These are phyloP conservation scores for Scaptomyza montana DNA, from an alignment of 1,140 invertebrate genomes.

Conservation along the genomic window DNA sequence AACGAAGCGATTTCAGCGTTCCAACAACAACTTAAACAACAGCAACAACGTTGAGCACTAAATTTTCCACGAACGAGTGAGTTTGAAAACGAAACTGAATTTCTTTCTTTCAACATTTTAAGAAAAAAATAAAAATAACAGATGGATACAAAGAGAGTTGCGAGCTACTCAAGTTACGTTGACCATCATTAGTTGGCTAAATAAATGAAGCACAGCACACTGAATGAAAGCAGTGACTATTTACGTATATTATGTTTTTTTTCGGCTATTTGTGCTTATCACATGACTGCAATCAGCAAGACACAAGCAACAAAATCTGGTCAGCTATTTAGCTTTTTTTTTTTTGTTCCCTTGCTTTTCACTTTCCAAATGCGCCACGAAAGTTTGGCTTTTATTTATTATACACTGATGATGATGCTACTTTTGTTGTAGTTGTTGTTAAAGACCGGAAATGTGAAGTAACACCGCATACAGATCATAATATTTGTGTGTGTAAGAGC, in stretches of 20 bases:
- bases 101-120: conserved; percentile 55
- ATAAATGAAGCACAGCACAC: conserved; percentile 63
- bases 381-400: conserved; percentile 44
- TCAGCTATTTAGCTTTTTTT: conserved; percentile 20
- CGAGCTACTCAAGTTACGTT: conserved; percentile 56
- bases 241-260: conserved; percentile 16
- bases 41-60: conserved; percentile 62
- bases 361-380: conserved; percentile 61
- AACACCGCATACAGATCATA: conserved; percentile 70
- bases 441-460: conserved; percentile 68
- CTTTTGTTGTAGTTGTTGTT: conserved; percentile 29
- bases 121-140: conserved; percentile 5
- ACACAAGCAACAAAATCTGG: conserved; percentile 18
- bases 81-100: conserved; percentile 70
- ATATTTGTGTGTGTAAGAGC: conserved; percentile 57
- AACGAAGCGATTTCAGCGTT: conserved; percentile 70
- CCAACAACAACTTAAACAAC: conserved; percentile 40
- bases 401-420: conserved; percentile 21
- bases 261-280: conserved; percentile 60
- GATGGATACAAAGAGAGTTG: conserved; percentile 17
- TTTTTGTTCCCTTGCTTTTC: conserved; percentile 51
- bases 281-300: conserved; percentile 63
- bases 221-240: conserved; percentile 54
- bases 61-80: conserved; percentile 78
- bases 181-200: conserved; percentile 73